Evolutionary conservation across 2,888 invertebrate genomes (phyloP).

Genomic region (Achlya flavicornis): DNA sequence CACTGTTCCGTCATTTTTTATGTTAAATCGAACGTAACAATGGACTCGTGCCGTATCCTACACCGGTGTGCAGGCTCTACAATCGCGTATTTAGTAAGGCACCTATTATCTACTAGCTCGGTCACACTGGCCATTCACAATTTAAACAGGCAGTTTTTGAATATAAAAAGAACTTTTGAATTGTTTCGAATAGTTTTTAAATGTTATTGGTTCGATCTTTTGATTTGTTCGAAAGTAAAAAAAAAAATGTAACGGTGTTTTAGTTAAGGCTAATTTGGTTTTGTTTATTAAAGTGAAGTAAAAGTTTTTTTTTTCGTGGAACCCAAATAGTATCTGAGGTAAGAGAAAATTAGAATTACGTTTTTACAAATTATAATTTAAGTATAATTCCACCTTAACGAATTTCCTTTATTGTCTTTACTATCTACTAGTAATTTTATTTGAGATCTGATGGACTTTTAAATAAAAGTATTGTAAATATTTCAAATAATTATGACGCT

Average conservation of each 20-base stretch:
- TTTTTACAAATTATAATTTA: too few species aligned
- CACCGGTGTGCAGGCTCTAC: conserved; percentile 27
- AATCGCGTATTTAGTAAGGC: conserved; percentile 52
- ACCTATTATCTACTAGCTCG: conserved; percentile 54
- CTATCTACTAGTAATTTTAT: too few species aligned
- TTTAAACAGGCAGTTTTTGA: background rate
- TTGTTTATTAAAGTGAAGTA: background rate
- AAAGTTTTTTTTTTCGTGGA: background rate
- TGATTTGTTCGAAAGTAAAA: too few species aligned
- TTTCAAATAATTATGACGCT: too few species aligned
- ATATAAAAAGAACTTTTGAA: background rate
- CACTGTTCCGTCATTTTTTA: background rate
- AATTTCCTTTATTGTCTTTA: background rate
- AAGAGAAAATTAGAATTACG: background rate
- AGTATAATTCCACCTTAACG: background rate
- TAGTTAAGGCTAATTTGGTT: background rate
- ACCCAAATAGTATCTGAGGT: background rate
- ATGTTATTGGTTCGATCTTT: background rate
- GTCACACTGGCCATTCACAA: conserved; percentile 36
- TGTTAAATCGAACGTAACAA: conserved; percentile 19
- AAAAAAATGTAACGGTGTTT: background rate
- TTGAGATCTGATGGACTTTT: too few species aligned
- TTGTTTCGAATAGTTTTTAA: background rate
- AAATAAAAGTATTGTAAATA: too few species aligned
- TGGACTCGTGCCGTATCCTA: conserved; percentile 45